Evolutionary conservation across 2,888 invertebrate genomes (phyloP).

Genomic region (Hesperia comma): DNA sequence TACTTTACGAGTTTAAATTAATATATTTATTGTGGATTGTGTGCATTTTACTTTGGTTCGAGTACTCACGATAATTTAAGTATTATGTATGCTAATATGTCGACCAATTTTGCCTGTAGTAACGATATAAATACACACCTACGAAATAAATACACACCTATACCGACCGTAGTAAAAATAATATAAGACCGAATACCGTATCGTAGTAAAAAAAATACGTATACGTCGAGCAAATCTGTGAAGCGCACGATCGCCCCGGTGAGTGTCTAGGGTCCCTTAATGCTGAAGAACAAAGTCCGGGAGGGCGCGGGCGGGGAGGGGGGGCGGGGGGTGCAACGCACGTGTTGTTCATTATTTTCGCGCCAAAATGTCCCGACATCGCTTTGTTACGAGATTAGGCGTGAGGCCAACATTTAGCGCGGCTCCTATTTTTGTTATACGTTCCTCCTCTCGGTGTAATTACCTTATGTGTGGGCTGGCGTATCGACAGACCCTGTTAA

Average conservation of each 20-base stretch:
- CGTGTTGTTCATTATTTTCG: conserved; percentile 83
- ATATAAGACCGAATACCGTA: too few relatives aligned
- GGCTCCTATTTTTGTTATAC: conserved; percentile 43
- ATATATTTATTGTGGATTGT: too few relatives aligned
- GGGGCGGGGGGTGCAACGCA: conserved; percentile 51
- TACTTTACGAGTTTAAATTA: too few relatives aligned
- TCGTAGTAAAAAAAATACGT: too few relatives aligned
- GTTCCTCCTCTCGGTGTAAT: conserved; percentile 21
- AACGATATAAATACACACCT: too few relatives aligned
- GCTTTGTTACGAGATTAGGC: conserved; percentile 83
- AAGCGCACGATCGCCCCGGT: background rate
- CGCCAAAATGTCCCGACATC: conserved; percentile 81
- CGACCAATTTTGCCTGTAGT: too few relatives aligned
- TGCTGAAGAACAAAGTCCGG: conserved; percentile 24
- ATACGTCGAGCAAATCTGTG: background rate
- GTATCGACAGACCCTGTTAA: background rate
- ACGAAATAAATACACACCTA: too few relatives aligned
- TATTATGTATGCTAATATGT: too few relatives aligned
- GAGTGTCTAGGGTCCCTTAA: background rate
- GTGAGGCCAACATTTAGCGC: conserved; percentile 58
- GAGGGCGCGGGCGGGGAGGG: conserved; percentile 31
- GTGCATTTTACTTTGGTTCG: too few relatives aligned
- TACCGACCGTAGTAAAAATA: too few relatives aligned
- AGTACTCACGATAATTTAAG: too few relatives aligned
- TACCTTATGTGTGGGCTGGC: conserved; percentile 1